Conservation (phyloP, 2,797 vertebrate species). For the Todus mexicanus region DNA sequence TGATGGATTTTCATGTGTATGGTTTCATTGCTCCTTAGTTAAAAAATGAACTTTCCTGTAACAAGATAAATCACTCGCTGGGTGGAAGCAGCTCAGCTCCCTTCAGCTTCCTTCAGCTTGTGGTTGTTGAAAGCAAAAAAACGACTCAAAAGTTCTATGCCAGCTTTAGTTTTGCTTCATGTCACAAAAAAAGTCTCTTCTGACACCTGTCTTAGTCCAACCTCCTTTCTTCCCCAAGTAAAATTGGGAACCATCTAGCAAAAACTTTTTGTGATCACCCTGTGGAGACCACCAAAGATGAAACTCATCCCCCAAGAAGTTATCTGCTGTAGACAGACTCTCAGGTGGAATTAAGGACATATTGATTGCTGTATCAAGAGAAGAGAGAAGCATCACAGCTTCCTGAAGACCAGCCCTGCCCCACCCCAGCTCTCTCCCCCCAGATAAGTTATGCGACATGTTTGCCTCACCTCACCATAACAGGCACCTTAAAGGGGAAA, state of each 20-base stretch:
- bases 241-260: background rate
- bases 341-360: background rate
- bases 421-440: background rate
- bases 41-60: background rate
- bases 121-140: background rate
- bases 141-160: background rate
- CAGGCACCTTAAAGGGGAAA: conserved; percentile 28
- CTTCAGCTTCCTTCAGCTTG: background rate
- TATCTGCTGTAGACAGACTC: background rate
- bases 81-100: background rate
- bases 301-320: background rate
- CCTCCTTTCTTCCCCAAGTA: background rate
- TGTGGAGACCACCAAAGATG: background rate
- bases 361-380: background rate
- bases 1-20: background rate
- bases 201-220: background rate
- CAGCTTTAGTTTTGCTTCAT: background rate
- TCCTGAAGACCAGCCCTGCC: background rate
- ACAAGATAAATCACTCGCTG: background rate
- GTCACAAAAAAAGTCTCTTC: background rate
- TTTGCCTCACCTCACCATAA: conserved; percentile 54
- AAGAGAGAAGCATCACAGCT: background rate
- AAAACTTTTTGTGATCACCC: background rate
- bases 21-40: background rate
- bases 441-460: conserved; percentile 5